Conservation (phyloP, 2,797 vertebrate genomes). For the Salmo trutta region DNA sequence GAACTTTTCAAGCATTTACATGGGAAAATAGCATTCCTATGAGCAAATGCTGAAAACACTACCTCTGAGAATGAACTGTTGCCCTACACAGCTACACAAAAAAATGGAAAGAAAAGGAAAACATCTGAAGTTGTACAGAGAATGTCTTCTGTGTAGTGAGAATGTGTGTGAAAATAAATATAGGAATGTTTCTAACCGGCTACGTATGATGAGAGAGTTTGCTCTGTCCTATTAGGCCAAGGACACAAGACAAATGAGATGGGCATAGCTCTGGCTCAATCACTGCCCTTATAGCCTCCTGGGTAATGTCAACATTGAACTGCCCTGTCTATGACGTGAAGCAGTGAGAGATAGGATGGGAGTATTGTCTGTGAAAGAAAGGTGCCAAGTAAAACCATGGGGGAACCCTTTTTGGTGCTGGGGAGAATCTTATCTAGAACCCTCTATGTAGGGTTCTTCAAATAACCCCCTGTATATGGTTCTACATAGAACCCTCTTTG, state of each 20-base stretch:
- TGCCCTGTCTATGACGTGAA: not conserved
- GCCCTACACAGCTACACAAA: conserved; percentile 58
- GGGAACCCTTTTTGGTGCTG: too few species aligned
- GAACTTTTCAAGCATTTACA: conserved; percentile 72
- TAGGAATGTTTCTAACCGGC: conserved; percentile 76
- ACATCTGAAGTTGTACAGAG: conserved; percentile 70
- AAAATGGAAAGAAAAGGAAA: conserved; percentile 62
- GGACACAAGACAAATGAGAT: not conserved
- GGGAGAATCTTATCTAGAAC: too few species aligned
- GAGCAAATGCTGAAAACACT: conserved; percentile 84
- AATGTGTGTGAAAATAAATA: conserved; percentile 88
- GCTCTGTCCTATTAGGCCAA: conserved; percentile 68
- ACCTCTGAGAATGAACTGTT: conserved; percentile 84
- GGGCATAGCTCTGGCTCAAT: conserved; percentile 1
- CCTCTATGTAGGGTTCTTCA: too few species aligned
- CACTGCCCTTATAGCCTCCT: not conserved
- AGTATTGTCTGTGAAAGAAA: not conserved
- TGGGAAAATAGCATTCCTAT: conserved; percentile 87
- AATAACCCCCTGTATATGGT: too few species aligned
- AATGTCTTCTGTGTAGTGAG: conserved; percentile 81
- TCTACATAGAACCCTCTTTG: too few species aligned
- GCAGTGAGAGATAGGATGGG: not conserved
- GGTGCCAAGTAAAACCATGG: too few species aligned
- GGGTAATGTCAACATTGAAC: not conserved
- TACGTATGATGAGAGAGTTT: conserved; percentile 73